phyloP scores from a whole-genome alignment of 2,888 invertebrate species.

The Rhamphomyia laevipes region DNA sequence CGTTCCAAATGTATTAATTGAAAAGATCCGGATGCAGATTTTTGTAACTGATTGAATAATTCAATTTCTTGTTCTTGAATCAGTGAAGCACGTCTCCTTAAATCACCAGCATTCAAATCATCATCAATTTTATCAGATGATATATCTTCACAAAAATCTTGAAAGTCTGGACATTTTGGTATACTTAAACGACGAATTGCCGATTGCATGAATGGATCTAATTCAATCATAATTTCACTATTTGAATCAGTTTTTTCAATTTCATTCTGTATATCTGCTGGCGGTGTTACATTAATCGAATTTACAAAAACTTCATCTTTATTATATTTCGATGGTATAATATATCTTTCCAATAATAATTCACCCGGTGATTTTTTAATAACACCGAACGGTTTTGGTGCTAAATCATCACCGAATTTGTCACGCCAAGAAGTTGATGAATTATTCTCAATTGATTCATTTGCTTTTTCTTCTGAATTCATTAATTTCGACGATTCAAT shows the following conservation, averaged over 20 bases:
- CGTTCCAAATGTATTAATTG: slow-evolving; percentile 33
- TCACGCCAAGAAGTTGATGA: slow-evolving; percentile 43
- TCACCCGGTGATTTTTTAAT: slow-evolving; percentile 58
- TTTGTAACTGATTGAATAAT: slow-evolving; percentile 31
- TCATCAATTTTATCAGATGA: slow-evolving; percentile 42
- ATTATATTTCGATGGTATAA: slow-evolving; percentile 41
- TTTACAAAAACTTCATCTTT: slow-evolving; percentile 28
- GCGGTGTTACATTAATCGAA: slow-evolving; percentile 9
- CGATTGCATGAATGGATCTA: slow-evolving; percentile 30
- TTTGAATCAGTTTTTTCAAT: slow-evolving; percentile 14
- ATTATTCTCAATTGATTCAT: background rate
- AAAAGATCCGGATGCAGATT: slow-evolving; percentile 30
- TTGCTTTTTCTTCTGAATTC: background rate
- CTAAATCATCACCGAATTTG: slow-evolving; percentile 46
- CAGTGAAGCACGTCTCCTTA: slow-evolving; percentile 36
- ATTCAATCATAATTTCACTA: slow-evolving; percentile 22
- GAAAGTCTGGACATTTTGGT: slow-evolving; percentile 40
- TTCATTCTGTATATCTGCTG: slow-evolving; percentile 11
- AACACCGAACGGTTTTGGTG: slow-evolving; percentile 21
- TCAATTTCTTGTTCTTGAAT: slow-evolving; percentile 45
- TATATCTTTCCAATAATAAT: slow-evolving; percentile 61
- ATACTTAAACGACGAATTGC: slow-evolving; percentile 30
- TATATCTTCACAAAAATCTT: slow-evolving; percentile 44
- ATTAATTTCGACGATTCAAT: too few species aligned
- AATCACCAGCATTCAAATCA: slow-evolving; percentile 43